A percentile compares a stretch with the other conserved stretches of the same genome.
Evolutionary conservation across 2,797 vertebrate genomes (phyloP).

Genomic region (Cossypha niveicapilla): DNA sequence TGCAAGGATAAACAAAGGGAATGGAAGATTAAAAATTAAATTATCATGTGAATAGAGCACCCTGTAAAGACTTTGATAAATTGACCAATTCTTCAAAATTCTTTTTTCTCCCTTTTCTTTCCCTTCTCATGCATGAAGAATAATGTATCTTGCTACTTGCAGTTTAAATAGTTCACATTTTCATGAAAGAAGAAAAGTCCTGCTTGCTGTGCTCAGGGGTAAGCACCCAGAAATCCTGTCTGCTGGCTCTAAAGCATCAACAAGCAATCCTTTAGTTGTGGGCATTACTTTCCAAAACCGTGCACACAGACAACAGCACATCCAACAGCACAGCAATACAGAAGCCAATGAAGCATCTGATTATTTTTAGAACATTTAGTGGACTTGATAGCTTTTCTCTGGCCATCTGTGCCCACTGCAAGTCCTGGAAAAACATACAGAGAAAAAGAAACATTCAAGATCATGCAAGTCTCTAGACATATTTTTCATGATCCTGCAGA

Average conservation of each 20-base stretch:
- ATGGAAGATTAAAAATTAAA: not conserved
- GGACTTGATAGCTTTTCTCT: not conserved
- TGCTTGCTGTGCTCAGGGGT: not conserved
- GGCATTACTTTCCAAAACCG: not conserved
- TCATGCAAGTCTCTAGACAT: not conserved
- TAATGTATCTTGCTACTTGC: not conserved
- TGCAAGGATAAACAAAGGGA: not conserved
- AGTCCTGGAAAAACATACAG: not conserved
- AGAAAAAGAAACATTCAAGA: not conserved
- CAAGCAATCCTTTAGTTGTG: not conserved
- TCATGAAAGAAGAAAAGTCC: not conserved
- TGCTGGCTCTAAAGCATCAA: not conserved
- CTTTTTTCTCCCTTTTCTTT: not conserved
- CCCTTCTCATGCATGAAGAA: not conserved
- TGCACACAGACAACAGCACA: not conserved
- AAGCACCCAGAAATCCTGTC: not conserved
- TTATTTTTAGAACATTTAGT: not conserved
- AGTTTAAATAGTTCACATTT: not conserved
- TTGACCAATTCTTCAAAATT: not conserved
- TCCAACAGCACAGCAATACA: not conserved
- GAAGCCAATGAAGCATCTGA: not conserved
- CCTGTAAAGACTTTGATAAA: not conserved
- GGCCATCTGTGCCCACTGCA: not conserved
- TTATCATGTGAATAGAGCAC: not conserved
- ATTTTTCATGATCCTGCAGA: not conserved